A percentile compares a stretch with the other conserved stretches of the same genome.
phyloP scores from a whole-genome alignment of 2,113 vertebrate species.

The Gobio gobio region DNA sequence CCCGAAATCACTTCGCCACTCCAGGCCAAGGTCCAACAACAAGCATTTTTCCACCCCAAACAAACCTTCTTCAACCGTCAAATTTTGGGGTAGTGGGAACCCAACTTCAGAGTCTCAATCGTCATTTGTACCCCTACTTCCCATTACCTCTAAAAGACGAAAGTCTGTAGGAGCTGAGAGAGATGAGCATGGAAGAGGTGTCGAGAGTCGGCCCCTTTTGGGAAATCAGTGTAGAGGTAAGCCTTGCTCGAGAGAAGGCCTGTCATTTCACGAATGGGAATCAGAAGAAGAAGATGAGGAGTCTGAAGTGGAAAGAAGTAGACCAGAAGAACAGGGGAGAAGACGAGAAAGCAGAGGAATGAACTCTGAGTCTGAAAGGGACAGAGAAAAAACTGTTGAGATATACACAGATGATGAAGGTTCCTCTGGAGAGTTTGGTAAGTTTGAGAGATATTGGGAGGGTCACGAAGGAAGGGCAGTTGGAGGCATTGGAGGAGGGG shows the following conservation, averaged over 20 bases:
- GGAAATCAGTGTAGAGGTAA: conserved; percentile 66
- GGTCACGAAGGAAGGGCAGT: conserved; percentile 79
- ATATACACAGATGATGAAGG: conserved; percentile 80
- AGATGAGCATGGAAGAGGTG: conserved; percentile 69
- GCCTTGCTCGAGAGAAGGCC: conserved; percentile 71
- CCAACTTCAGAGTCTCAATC: conserved; percentile 67
- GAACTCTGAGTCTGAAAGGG: conserved; percentile 76
- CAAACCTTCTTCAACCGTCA: conserved; percentile 75
- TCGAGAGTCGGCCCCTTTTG: conserved; percentile 75
- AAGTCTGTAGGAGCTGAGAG: conserved; percentile 75
- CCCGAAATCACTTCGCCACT: conserved; percentile 64
- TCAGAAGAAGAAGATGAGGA: conserved; percentile 67
- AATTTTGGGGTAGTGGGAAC: conserved; percentile 75
- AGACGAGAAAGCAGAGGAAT: conserved; percentile 64
- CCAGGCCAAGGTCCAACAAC: conserved; percentile 59
- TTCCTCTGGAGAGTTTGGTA: conserved; percentile 80
- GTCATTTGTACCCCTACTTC: conserved; percentile 76
- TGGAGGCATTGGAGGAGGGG: conserved; percentile 77
- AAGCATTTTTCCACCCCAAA: conserved; percentile 55
- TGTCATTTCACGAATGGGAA: conserved; percentile 77
- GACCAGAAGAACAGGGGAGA: conserved; percentile 61
- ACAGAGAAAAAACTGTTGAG: conserved; percentile 73
- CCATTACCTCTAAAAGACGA: conserved; percentile 74
- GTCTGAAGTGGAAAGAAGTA: conserved; percentile 63
- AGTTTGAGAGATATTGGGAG: conserved; percentile 88